phyloP scores from a whole-genome alignment of 2,113 vertebrate genomes.

The human region DNA sequence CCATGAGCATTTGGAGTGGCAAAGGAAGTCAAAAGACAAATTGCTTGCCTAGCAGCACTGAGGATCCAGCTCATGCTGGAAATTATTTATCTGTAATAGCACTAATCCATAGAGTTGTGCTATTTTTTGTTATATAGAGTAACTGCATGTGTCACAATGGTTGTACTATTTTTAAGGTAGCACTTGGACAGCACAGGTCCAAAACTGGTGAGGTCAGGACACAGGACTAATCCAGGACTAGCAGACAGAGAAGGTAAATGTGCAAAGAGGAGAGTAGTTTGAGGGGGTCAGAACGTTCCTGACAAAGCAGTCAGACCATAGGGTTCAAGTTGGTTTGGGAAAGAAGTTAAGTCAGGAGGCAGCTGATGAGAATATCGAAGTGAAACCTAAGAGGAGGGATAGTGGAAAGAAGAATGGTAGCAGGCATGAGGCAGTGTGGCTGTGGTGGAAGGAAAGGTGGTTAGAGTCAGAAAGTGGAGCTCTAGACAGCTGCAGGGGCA shows the following conservation, averaged over 20 bases:
- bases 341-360: not conserved
- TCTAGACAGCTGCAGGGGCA: not conserved
- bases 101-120: not conserved
- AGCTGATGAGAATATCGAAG: not conserved
- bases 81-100: not conserved
- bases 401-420: not conserved
- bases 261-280: too few species aligned
- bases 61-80: not conserved
- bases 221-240: not conserved
- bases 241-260: not conserved
- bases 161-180: not conserved
- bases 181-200: not conserved
- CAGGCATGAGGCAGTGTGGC: accelerated
- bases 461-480: not conserved
- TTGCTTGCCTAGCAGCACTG: not conserved
- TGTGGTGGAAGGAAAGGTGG: not conserved
- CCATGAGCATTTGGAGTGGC: not conserved
- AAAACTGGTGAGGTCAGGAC: not conserved
- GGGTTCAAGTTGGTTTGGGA: not conserved
- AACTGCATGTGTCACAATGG: too few species aligned
- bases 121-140: not conserved
- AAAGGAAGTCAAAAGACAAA: not conserved
- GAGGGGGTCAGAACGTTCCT: not conserved
- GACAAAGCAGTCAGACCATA: not conserved
- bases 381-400: not conserved